phyloP scores from a whole-genome alignment of 2,113 vertebrate species.

The Bettongia penicillata region DNA sequence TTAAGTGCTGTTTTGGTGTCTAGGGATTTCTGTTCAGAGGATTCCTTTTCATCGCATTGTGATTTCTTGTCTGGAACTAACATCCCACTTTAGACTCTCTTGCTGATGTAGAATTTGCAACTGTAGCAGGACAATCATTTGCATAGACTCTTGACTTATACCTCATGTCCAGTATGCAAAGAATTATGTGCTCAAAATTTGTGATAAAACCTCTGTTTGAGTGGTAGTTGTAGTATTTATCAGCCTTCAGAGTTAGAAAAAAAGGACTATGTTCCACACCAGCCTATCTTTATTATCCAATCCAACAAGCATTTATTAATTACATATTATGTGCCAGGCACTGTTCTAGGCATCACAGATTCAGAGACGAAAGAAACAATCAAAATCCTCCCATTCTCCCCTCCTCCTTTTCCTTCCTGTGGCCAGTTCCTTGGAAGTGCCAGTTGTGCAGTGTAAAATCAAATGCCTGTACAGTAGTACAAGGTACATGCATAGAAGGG shows the following conservation, averaged over 20 bases:
- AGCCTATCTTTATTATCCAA: not conserved
- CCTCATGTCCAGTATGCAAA: not conserved
- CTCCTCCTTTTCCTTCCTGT: not conserved
- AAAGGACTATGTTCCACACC: not conserved
- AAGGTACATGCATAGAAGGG: not conserved
- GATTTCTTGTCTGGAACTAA: conserved; percentile 72
- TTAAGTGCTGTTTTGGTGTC: conserved; percentile 57
- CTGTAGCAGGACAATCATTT: conserved; percentile 22
- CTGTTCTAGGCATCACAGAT: not conserved
- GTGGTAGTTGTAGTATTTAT: not conserved
- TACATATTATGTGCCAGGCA: not conserved
- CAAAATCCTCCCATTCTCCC: not conserved
- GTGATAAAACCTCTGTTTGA: not conserved
- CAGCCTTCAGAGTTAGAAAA: not conserved
- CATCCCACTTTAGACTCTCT: conserved; percentile 53
- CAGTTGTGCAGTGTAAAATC: not conserved
- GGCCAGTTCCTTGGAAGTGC: not conserved
- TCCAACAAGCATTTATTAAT: not conserved
- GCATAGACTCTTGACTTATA: not conserved
- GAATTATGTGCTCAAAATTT: not conserved
- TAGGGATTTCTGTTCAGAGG: conserved; percentile 61
- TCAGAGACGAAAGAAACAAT: not conserved
- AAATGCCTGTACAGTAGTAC: not conserved
- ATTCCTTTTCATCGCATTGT: conserved; percentile 28
- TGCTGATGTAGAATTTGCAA: conserved; percentile 55